Percentiles rank a stretch among this genome's conserved stretches.
These are phyloP conservation scores for Lophotriccus pileatus DNA, from an alignment of 2,797 vertebrate species.

Conservation along the genomic window DNA sequence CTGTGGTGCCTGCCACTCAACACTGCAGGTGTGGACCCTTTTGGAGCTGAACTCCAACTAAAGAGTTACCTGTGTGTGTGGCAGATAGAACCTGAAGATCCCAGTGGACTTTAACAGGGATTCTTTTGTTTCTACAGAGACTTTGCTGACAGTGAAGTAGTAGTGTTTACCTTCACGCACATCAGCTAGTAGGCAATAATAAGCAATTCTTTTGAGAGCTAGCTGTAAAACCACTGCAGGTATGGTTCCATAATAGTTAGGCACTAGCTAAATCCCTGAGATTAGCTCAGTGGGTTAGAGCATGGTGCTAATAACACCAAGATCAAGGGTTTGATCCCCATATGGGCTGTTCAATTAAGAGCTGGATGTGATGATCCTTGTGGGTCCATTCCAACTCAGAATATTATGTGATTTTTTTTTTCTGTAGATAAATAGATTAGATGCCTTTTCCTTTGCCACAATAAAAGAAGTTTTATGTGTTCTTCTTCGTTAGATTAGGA, in stretches of 20 bases:
- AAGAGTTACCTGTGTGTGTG: neutral
- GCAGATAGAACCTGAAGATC: neutral
- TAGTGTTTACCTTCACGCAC: neutral
- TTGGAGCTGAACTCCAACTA: neutral
- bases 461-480: neutral
- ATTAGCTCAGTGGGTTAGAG: neutral
- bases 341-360: neutral
- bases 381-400: neutral
- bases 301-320: neutral
- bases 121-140: neutral
- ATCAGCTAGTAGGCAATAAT: neutral
- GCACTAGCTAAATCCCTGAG: neutral
- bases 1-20: neutral
- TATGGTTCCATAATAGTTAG: neutral
- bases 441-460: neutral
- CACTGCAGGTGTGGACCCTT: neutral
- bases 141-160: neutral
- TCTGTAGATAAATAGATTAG: neutral
- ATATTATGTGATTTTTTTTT: neutral
- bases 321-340: neutral
- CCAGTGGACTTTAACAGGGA: neutral
- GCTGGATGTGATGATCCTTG: neutral
- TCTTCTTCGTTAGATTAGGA: neutral
- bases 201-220: neutral
- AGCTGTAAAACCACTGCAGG: neutral